Conservation (phyloP, 64 coral and sea anemone species). For the Pachyseris speciosa region DNA sequence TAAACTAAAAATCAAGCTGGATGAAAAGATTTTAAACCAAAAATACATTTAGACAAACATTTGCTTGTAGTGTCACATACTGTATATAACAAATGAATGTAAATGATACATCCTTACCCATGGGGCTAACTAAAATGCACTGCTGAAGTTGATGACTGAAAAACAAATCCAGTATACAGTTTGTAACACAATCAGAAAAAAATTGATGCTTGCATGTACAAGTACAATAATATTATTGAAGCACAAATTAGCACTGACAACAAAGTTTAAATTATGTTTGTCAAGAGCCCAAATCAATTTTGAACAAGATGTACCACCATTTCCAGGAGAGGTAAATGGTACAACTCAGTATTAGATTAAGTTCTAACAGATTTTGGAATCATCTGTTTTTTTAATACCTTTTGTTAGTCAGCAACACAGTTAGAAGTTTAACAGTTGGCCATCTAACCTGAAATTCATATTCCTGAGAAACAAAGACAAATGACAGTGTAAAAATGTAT, state of each 20-base stretch:
- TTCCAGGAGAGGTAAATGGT: too few species aligned
- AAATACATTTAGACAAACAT: too few species aligned
- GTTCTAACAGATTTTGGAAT: too few species aligned
- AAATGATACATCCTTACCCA: slow-evolving; percentile 64
- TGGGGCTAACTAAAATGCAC: slow-evolving; percentile 82
- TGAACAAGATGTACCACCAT: too few species aligned
- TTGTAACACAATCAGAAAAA: background rate
- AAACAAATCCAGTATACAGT: background rate
- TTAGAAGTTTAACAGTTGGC: slow-evolving; percentile 96
- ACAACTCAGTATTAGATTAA: too few species aligned
- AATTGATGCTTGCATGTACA: background rate
- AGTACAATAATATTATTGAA: too few species aligned
- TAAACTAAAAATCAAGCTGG: too few species aligned
- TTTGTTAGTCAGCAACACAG: slow-evolving; percentile 93
- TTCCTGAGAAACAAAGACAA: slow-evolving; percentile 70
- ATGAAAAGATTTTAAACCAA: too few species aligned
- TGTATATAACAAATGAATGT: background rate
- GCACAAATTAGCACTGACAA: too few species aligned
- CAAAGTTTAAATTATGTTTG: too few species aligned
- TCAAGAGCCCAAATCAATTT: too few species aligned
- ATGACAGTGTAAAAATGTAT: background rate
- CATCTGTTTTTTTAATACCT: too few species aligned
- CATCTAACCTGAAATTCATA: slow-evolving; percentile 99
- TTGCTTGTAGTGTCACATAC: background rate
- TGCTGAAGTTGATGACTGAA: slow-evolving; percentile 83